Evolutionary conservation across 1,140 invertebrate genomes (phyloP).

Genomic region (Marisa cornuarietis): DNA sequence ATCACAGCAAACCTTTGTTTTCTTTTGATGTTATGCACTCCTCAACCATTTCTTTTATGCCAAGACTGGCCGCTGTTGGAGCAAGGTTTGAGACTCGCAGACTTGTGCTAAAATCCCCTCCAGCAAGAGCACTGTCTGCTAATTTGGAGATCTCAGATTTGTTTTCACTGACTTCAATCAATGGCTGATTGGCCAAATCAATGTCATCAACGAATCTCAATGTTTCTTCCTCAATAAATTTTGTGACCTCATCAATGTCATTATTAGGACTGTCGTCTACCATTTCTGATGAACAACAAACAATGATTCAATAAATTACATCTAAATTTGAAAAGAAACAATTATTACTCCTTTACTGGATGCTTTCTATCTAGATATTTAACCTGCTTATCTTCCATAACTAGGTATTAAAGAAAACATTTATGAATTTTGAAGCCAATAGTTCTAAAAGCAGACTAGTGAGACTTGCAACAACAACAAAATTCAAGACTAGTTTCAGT

Average conservation of each 20-base stretch:
- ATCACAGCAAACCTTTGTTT: neutral
- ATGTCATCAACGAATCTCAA: slow-evolving; percentile 24
- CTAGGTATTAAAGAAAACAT: neutral
- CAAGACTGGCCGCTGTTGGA: slow-evolving; percentile 65
- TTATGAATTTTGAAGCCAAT: neutral
- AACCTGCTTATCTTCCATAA: neutral
- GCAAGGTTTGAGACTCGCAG: slow-evolving; percentile 22
- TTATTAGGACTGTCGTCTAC: slow-evolving; percentile 10
- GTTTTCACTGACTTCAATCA: slow-evolving; percentile 10
- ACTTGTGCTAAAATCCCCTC: neutral
- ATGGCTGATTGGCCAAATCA: neutral
- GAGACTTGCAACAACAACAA: neutral
- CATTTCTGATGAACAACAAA: slow-evolving; percentile 16
- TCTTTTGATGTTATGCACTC: slow-evolving; percentile 55
- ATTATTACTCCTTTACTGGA: neutral
- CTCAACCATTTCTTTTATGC: slow-evolving; percentile 60
- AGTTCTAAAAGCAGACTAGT: neutral
- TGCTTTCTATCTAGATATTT: slow-evolving; percentile 16
- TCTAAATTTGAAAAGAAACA: neutral
- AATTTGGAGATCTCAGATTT: neutral
- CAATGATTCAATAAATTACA: neutral
- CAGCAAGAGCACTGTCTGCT: slow-evolving; percentile 1
- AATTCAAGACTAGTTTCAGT: neutral
- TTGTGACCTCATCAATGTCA: slow-evolving; percentile 28
- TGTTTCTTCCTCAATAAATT: slow-evolving; percentile 37